These are phyloP conservation scores for Stegostoma tigrinum DNA, from an alignment of 2,113 vertebrate genomes.

Conservation along the genomic window DNA sequence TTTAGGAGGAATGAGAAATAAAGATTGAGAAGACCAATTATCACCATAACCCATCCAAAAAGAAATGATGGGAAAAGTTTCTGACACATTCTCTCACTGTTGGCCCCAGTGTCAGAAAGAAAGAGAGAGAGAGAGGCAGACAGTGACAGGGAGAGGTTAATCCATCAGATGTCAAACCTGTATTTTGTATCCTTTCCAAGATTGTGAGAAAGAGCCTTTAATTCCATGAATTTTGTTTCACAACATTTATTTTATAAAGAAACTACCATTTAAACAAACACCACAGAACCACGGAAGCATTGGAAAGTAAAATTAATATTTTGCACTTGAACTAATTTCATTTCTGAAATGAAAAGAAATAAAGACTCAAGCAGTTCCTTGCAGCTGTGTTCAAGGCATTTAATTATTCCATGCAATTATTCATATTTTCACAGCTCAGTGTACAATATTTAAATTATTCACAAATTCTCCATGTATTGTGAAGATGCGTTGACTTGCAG, in stretches of 20 bases:
- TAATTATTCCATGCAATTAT: constrained; percentile 10
- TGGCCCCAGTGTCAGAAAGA: too few relatives aligned
- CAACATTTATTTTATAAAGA: not conserved
- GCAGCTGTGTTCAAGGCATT: not conserved
- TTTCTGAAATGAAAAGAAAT: not conserved
- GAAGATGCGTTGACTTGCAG: not conserved
- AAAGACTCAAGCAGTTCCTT: not conserved
- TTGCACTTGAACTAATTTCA: constrained; percentile 5
- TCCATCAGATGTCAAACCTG: too few relatives aligned
- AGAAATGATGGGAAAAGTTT: not conserved
- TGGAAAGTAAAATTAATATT: constrained; percentile 26
- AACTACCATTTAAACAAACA: not conserved
- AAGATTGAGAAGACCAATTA: not conserved
- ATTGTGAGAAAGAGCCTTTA: not conserved
- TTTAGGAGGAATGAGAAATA: not conserved
- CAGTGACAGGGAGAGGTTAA: not conserved
- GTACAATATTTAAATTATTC: constrained; percentile 10
- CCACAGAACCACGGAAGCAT: not conserved
- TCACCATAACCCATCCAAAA: not conserved
- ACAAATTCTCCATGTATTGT: not conserved
- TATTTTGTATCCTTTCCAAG: not conserved
- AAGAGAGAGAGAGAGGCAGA: not conserved
- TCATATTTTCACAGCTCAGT: not conserved
- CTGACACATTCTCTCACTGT: not conserved
- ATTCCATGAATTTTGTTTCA: not conserved